A percentile compares a stretch with the other conserved stretches of the same genome.
phyloP scores from a whole-genome alignment of 2,797 vertebrate species.

The Gymnopithys bicolor region DNA sequence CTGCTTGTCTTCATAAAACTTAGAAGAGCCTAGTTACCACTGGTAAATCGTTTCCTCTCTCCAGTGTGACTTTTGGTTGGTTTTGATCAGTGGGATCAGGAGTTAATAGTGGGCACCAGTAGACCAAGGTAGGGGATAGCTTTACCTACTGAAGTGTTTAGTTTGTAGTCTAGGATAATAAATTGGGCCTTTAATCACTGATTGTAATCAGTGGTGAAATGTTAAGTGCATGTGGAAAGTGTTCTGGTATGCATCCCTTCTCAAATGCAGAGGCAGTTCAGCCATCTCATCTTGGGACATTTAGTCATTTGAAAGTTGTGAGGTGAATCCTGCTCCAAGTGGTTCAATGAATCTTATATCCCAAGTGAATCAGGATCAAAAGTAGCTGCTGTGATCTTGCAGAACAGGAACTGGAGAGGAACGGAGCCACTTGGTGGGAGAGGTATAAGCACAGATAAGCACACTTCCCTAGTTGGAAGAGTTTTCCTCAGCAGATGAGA shows the following conservation, averaged over 20 bases:
- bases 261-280: not conserved
- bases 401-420: not conserved
- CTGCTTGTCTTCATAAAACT: not conserved
- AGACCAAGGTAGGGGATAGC: not conserved
- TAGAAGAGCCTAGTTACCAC: not conserved
- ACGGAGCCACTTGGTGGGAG: not conserved
- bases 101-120: not conserved
- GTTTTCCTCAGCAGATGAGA: not conserved
- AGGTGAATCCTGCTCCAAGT: not conserved
- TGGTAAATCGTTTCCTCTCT: not conserved
- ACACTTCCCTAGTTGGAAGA: not conserved
- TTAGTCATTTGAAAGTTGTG: not conserved
- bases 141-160: not conserved
- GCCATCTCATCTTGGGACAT: not conserved
- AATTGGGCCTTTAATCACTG: not conserved
- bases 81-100: not conserved
- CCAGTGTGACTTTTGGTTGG: not conserved
- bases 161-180: not conserved
- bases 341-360: not conserved
- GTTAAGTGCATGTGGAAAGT: not conserved
- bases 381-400: not conserved
- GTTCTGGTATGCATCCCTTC: not conserved
- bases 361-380: not conserved
- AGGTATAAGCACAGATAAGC: not conserved
- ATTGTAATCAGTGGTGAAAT: not conserved